Conservation (phyloP, 2,797 vertebrate species). For the Manis crassicaudata region DNA sequence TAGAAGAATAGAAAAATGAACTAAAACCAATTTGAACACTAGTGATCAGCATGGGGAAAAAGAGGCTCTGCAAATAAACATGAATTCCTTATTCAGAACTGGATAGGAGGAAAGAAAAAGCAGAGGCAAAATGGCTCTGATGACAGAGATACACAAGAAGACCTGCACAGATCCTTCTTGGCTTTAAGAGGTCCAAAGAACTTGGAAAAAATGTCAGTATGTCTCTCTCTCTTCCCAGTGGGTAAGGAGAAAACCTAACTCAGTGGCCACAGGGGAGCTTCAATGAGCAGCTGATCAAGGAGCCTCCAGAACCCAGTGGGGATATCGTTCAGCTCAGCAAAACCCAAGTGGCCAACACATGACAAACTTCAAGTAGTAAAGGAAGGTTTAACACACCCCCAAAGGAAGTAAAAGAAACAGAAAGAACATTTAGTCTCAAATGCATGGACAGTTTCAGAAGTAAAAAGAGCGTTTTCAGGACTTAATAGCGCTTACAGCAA, state of each 20-base stretch:
- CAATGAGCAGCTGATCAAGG: not conserved
- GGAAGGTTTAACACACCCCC: not conserved
- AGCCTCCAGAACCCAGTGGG: not conserved
- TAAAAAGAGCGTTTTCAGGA: slow-evolving; percentile 35
- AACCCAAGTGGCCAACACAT: not conserved
- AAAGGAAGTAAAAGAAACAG: not conserved
- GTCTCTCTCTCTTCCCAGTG: not conserved
- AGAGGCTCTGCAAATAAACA: not conserved
- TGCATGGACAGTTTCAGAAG: not conserved
- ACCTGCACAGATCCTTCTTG: not conserved
- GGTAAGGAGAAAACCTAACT: not conserved
- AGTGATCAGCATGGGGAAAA: not conserved
- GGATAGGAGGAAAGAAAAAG: not conserved
- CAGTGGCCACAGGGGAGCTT: not conserved
- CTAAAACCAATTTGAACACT: not conserved
- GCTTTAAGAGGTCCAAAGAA: not conserved
- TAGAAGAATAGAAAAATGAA: not conserved
- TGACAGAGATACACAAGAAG: not conserved
- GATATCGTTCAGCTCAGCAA: not conserved
- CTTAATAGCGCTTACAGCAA: not conserved
- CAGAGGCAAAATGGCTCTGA: not conserved
- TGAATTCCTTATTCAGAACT: not conserved
- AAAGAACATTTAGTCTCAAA: not conserved
- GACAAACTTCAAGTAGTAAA: not conserved
- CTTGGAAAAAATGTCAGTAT: not conserved